phyloP scores from a whole-genome alignment of 2,113 vertebrate species.

The Gyps fulvus region DNA sequence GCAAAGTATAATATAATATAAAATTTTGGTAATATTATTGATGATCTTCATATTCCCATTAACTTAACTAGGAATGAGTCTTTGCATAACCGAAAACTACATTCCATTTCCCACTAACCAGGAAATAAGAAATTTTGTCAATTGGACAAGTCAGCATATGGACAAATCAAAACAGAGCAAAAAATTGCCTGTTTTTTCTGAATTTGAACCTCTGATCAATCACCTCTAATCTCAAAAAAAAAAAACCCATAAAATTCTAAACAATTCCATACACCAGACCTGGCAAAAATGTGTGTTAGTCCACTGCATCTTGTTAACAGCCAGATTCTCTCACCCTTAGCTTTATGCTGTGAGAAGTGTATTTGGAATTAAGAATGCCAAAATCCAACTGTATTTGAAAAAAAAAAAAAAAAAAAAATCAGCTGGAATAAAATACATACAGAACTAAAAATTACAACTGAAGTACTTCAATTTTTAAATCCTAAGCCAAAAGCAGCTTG shows the following conservation, averaged over 20 bases:
- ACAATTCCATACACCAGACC: not conserved
- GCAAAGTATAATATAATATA: not conserved
- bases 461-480: not conserved
- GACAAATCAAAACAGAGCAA: not conserved
- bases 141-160: not conserved
- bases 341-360: not conserved
- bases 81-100: not conserved
- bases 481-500: not conserved
- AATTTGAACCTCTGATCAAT: not conserved
- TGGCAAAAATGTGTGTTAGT: not conserved
- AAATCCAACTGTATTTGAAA: not conserved
- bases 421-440: not conserved
- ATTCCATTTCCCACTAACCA: not conserved
- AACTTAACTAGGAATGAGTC: not conserved
- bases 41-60: not conserved
- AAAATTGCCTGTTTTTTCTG: not conserved
- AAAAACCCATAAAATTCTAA: not conserved
- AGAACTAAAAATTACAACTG: not conserved
- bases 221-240: not conserved
- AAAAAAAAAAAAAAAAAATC: not conserved
- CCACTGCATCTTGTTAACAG: not conserved
- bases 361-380: not conserved
- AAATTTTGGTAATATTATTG: not conserved
- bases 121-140: not conserved
- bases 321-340: not conserved